Conservation (phyloP, 2,113 vertebrate genomes). For the Podarcis muralis region DNA sequence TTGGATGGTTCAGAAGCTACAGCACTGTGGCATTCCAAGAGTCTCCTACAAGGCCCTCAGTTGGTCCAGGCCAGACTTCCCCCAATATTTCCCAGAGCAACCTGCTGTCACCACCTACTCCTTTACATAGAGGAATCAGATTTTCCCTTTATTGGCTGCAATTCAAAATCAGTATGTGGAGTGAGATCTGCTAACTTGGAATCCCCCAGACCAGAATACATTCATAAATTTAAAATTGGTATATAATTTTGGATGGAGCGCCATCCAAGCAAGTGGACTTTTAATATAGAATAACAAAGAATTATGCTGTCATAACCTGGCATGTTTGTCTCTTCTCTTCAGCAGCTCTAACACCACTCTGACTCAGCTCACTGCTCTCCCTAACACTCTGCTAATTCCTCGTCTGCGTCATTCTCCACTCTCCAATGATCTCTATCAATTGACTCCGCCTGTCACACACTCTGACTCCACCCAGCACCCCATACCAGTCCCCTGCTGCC, state of each 20-base stretch:
- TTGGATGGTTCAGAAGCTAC: background rate
- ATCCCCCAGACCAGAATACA: no score
- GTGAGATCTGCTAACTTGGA: no score
- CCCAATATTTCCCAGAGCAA: background rate
- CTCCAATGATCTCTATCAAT: no score
- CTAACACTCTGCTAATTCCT: background rate
- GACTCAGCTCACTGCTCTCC: background rate
- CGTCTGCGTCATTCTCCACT: no score
- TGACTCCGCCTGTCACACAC: background rate
- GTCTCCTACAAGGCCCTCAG: background rate
- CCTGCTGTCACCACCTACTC: background rate
- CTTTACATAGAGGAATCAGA: no score
- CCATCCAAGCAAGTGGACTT: background rate
- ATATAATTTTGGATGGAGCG: background rate
- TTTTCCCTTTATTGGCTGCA: no score
- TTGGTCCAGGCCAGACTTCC: background rate
- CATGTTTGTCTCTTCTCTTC: background rate
- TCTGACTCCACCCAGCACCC: background rate
- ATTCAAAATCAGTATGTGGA: no score
- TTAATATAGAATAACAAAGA: background rate
- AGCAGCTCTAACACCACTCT: background rate
- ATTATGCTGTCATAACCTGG: no score
- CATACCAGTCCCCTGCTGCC: background rate
- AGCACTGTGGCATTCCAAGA: background rate
- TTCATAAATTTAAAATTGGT: no score